Conservation (phyloP, 2,797 vertebrate species). For the Morus bassanus region DNA sequence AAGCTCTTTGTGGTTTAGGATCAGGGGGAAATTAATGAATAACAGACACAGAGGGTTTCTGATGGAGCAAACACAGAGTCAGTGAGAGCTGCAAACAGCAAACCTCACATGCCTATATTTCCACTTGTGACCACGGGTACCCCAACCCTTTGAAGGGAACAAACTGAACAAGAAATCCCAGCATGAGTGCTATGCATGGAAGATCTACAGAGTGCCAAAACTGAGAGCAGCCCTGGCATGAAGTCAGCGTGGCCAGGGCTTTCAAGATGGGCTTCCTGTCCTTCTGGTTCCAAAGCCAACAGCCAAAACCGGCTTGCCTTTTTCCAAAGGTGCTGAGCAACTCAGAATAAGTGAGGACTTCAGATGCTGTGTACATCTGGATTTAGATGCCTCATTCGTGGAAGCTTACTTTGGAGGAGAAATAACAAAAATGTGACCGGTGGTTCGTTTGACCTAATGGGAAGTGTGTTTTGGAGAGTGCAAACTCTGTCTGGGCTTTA, state of each 20-base stretch:
- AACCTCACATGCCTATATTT: neutral
- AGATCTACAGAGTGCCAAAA: neutral
- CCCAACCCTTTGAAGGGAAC: neutral
- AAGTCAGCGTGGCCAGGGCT: neutral
- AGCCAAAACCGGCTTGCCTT: neutral
- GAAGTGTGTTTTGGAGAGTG: neutral
- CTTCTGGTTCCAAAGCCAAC: neutral
- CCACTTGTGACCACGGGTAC: neutral
- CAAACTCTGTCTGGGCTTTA: neutral
- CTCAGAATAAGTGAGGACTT: neutral
- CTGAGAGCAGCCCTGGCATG: neutral
- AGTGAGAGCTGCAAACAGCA: neutral
- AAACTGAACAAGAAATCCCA: neutral
- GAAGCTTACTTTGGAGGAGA: neutral
- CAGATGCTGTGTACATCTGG: neutral
- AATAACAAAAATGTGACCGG: neutral
- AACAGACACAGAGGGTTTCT: neutral
- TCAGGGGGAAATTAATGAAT: neutral
- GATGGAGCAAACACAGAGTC: neutral
- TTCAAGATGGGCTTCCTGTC: neutral
- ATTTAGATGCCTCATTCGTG: neutral
- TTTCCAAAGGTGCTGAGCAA: neutral
- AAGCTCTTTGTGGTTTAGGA: neutral
- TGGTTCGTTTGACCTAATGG: neutral
- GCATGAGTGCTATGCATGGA: accelerated